Evolutionary conservation across 1,140 invertebrate genomes (phyloP).

Genomic region (Octopus sinensis): DNA sequence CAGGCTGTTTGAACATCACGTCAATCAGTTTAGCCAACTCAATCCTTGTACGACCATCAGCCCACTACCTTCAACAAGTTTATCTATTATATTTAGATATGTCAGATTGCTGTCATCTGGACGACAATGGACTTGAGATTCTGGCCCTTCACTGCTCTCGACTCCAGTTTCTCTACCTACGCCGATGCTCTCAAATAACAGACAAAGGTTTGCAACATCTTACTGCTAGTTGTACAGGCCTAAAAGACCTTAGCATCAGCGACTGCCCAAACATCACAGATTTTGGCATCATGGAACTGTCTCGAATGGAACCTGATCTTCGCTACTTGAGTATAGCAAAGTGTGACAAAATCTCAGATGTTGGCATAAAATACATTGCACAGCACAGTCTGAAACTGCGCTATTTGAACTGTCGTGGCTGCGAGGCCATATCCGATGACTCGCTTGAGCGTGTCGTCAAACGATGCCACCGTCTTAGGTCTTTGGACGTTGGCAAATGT

Average conservation of each 20-base stretch:
- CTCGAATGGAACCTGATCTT: slow-evolving; percentile 76
- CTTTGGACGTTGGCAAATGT: slow-evolving; percentile 86
- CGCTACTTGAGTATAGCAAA: slow-evolving; percentile 87
- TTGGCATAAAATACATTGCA: slow-evolving; percentile 84
- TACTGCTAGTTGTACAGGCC: slow-evolving; percentile 76
- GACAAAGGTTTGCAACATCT: slow-evolving; percentile 63
- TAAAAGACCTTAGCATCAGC: slow-evolving; percentile 83
- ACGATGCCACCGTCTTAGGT: slow-evolving; percentile 77
- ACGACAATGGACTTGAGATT: slow-evolving; percentile 77
- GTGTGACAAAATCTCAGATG: slow-evolving; percentile 85
- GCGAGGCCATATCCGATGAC: slow-evolving; percentile 86
- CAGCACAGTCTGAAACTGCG: slow-evolving; percentile 82
- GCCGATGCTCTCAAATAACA: slow-evolving; percentile 68
- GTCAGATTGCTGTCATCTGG: slow-evolving; percentile 79
- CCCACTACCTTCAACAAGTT: slow-evolving; percentile 54
- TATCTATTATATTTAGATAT: slow-evolving; percentile 61
- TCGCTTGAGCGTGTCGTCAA: slow-evolving; percentile 78
- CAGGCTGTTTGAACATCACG: slow-evolving; percentile 70
- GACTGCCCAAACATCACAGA: slow-evolving; percentile 87
- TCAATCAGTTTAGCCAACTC: slow-evolving; percentile 69
- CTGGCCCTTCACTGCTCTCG: slow-evolving; percentile 83
- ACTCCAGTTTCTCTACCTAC: slow-evolving; percentile 80
- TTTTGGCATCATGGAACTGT: slow-evolving; percentile 84
- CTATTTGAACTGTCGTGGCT: slow-evolving; percentile 86
- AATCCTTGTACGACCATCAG: slow-evolving; percentile 60